phyloP scores from a whole-genome alignment of 2,797 vertebrate genomes.

The Garrulus glandarius region DNA sequence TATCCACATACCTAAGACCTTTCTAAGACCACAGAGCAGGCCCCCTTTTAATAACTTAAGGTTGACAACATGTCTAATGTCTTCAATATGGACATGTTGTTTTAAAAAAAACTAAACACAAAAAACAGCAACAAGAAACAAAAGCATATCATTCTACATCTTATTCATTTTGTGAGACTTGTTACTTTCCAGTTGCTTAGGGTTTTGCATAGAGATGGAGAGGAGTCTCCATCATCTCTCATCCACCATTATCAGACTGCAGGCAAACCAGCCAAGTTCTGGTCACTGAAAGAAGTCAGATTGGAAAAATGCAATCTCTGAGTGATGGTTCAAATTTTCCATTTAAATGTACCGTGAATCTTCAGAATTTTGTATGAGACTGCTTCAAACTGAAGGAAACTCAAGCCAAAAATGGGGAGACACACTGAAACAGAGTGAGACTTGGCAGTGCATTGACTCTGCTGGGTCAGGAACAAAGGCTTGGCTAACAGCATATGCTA shows the following conservation, averaged over 20 bases:
- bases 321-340: conserved; percentile 65
- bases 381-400: conserved; percentile 51
- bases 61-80: not conserved
- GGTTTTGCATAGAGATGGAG: not conserved
- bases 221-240: conserved; percentile 1
- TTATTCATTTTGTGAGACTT: not conserved
- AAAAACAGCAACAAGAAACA: not conserved
- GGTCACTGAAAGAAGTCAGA: conserved; percentile 25
- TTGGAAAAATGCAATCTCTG: conserved; percentile 42
- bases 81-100: not conserved
- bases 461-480: conserved; percentile 45
- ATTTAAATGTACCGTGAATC: conserved; percentile 49
- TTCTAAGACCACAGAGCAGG: not conserved
- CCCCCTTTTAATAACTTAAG: not conserved
- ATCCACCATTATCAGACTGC: conserved; percentile 61
- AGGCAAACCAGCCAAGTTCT: conserved; percentile 59
- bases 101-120: not conserved
- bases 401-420: conserved; percentile 62
- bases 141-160: not conserved
- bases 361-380: conserved; percentile 49
- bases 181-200: not conserved
- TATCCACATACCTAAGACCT: not conserved
- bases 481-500: conserved; percentile 62
- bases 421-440: conserved; percentile 17
- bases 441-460: conserved; percentile 46